phyloP scores from a whole-genome alignment of 2,797 vertebrate species.

The Phrynocephalus forsythii region DNA sequence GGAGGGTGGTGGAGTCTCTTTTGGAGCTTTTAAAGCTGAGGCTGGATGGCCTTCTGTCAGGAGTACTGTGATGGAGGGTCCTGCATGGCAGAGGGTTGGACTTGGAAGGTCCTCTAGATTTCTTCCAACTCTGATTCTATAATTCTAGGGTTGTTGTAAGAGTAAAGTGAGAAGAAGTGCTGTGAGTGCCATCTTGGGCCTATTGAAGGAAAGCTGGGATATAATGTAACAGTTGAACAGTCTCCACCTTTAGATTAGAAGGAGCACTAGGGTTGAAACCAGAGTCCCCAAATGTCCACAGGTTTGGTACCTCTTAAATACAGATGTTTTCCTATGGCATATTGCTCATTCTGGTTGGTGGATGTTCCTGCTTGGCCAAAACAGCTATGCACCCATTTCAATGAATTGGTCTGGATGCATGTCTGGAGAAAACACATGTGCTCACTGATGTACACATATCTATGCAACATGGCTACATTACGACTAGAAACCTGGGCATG shows the following conservation, averaged over 20 bases:
- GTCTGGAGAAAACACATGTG: background rate
- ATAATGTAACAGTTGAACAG: background rate
- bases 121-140: too few relatives aligned
- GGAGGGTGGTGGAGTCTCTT: too few relatives aligned
- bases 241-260: background rate
- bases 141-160: too few relatives aligned
- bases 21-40: too few relatives aligned
- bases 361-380: background rate
- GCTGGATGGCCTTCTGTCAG: too few relatives aligned
- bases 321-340: too few relatives aligned
- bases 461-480: background rate
- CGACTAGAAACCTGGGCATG: background rate
- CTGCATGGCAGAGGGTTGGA: too few relatives aligned
- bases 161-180: too few relatives aligned
- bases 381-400: background rate
- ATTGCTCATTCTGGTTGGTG: background rate
- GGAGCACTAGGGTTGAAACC: background rate
- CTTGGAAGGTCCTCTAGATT: too few relatives aligned
- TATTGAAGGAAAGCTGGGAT: background rate
- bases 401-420: background rate
- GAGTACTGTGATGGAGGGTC: too few relatives aligned
- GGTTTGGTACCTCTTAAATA: background rate
- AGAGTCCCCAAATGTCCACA: background rate
- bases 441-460: background rate
- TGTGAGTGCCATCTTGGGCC: too few relatives aligned